Base-by-base conservation (phyloP, 1,140 invertebrate species). In the Drosophila eugracilis region DNA sequence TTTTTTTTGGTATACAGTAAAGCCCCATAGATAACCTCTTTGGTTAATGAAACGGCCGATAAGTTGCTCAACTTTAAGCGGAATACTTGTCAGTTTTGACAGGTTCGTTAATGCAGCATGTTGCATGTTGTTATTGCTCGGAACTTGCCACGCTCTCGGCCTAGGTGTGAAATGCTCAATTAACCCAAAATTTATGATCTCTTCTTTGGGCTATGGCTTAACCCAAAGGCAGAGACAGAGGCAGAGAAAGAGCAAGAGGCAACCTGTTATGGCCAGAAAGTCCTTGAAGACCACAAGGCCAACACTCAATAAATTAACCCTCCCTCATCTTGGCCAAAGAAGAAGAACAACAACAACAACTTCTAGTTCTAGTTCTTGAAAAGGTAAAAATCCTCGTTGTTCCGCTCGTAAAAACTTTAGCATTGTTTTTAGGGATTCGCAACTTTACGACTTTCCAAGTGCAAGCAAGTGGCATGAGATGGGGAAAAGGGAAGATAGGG, bases 381-480 rank as follows among this genome's bases (percentile, higher is more conserved):
- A 67, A 66, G 63, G 63, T 67, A 44, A 14, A 34, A 67, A 26
- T 34, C 45, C 45, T 26, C 17, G 45, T 15, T 26, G 63, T 72
- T 71, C 70, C 57, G 75, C 57, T 88, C 83, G 83, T 88, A 89
- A 88, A 88, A 88, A 85, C 84, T 88, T 88, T 78, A 75, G 28
- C 66, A 84, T 88, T 88, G 70, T 89, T 86, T 88, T 57, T 58
- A 53, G 15, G 45, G 44, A 47, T 62, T 80, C 50, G 75, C 83
- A 89, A 89, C 78, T 88, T 88, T 89, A 88, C 84, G 83, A 88
- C 83, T 88, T 88, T 88, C 32, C 69, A 53, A 80, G 78, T 78
- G 79, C 41, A 55, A 10, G 21, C 42, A 17, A 32, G 12, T 32
- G 30, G 30, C n/a, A n/a, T n/a, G 10, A 28, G 10, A 5, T 28